A percentile compares a stretch with the other conserved stretches of the same genome.
These are phyloP conservation scores for Dasyprocta punctata DNA, from an alignment of 2,113 vertebrate species.

Conservation along the genomic window DNA sequence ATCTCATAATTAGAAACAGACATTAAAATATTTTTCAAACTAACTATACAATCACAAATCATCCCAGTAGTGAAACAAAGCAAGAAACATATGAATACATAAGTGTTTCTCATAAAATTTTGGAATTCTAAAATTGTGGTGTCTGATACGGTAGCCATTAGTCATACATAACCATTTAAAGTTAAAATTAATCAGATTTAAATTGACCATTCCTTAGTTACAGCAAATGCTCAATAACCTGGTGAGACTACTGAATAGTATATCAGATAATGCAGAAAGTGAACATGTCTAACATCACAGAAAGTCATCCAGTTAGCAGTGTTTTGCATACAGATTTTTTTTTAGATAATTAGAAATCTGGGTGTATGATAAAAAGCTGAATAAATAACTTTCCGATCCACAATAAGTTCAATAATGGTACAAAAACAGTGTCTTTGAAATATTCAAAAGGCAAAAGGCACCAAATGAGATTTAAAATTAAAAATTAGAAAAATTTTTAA, in stretches of 20 bases:
- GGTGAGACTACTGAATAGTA: background rate
- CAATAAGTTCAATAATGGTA: background rate
- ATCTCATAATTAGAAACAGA: background rate
- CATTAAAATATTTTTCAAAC: background rate
- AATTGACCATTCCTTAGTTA: background rate
- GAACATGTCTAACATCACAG: background rate
- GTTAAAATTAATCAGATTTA: slow-evolving; percentile 17
- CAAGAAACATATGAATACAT: background rate
- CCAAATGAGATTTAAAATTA: background rate
- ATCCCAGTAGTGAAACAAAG: background rate
- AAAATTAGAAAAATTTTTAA: background rate
- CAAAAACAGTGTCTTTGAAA: background rate
- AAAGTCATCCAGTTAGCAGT: background rate
- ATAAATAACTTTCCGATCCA: background rate
- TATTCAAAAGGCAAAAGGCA: background rate
- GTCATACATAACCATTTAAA: background rate
- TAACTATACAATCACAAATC: background rate
- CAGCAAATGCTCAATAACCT: background rate
- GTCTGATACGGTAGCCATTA: background rate
- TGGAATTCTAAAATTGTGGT: background rate
- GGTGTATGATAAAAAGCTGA: background rate
- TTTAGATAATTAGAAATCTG: background rate
- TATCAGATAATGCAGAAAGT: background rate
- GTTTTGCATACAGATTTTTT: background rate
- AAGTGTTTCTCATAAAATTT: background rate